Conservation (phyloP, 2,888 invertebrate genomes). For the Tachina fera region DNA sequence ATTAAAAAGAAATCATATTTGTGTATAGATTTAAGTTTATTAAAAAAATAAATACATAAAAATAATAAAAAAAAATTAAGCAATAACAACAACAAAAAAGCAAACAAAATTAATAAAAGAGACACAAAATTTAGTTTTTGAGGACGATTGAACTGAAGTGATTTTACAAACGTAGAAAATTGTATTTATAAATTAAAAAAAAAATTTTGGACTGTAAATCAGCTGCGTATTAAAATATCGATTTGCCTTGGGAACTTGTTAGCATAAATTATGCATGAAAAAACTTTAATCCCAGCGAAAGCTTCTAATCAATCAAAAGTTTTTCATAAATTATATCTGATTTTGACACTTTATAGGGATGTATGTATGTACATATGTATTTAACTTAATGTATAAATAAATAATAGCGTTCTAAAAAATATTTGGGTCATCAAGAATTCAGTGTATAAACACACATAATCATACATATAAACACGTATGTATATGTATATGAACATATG, state of each 20-base stretch:
- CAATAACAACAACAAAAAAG: not conserved
- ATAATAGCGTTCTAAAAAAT: no score
- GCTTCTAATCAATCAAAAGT: not conserved
- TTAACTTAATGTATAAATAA: no score
- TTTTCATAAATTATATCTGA: not conserved
- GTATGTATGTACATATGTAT: no score
- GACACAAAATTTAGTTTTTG: constrained; percentile 25
- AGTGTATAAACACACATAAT: no score
- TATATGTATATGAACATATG: no score
- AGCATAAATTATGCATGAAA: not conserved
- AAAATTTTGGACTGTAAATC: not conserved
- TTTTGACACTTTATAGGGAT: not conserved
- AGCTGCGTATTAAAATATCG: not conserved
- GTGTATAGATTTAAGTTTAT: constrained; percentile 49
- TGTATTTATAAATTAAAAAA: not conserved
- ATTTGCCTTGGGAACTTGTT: not conserved
- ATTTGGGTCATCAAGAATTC: no score
- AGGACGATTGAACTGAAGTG: constrained; percentile 52
- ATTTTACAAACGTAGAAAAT: not conserved
- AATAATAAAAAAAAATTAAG: constrained; percentile 14
- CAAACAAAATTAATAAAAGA: constrained; percentile 5
- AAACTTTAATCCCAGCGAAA: not conserved
- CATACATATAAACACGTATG: no score
- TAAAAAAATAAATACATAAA: constrained; percentile 26
- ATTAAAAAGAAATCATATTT: constrained; percentile 64